phyloP scores from a whole-genome alignment of 2,888 invertebrate species.

The Eristalis intricaria region DNA sequence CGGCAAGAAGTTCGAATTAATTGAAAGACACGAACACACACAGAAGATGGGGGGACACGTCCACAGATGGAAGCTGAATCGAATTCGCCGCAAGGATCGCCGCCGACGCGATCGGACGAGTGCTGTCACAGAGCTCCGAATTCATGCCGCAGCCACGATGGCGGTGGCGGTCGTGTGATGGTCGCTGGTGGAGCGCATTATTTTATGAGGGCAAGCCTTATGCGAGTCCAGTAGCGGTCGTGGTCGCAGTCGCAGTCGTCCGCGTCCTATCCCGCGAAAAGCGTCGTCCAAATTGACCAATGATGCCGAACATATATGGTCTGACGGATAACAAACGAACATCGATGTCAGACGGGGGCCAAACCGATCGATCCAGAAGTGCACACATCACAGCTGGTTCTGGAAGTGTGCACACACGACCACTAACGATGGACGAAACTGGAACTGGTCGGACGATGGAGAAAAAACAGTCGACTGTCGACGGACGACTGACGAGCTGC shows the following conservation, averaged over 20 bases:
- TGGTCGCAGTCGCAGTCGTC: neutral
- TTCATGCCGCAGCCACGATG: neutral
- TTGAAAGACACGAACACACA: constrained; percentile 55
- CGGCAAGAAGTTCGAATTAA: constrained; percentile 45
- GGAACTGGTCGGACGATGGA: neutral
- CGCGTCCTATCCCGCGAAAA: neutral
- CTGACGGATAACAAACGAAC: constrained; percentile 65
- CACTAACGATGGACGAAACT: neutral
- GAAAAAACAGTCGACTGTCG: neutral
- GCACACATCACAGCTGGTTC: constrained; percentile 32
- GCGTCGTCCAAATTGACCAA: constrained; percentile 57
- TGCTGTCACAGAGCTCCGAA: neutral
- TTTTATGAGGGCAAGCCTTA: constrained; percentile 54
- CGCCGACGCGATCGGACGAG: neutral
- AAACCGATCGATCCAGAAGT: constrained; percentile 45
- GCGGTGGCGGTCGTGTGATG: neutral
- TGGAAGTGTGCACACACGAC: constrained; percentile 22
- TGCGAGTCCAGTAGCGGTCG: constrained; percentile 13
- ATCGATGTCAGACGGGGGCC: constrained; percentile 23
- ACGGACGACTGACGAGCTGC: neutral
- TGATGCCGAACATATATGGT: constrained; percentile 54
- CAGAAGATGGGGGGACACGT: neutral
- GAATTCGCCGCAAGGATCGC: constrained; percentile 55
- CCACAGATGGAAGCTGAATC: constrained; percentile 53
- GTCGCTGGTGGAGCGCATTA: constrained; percentile 21